phyloP scores from a whole-genome alignment of 2,113 vertebrate species.

The Pelecanoides urinatrix region DNA sequence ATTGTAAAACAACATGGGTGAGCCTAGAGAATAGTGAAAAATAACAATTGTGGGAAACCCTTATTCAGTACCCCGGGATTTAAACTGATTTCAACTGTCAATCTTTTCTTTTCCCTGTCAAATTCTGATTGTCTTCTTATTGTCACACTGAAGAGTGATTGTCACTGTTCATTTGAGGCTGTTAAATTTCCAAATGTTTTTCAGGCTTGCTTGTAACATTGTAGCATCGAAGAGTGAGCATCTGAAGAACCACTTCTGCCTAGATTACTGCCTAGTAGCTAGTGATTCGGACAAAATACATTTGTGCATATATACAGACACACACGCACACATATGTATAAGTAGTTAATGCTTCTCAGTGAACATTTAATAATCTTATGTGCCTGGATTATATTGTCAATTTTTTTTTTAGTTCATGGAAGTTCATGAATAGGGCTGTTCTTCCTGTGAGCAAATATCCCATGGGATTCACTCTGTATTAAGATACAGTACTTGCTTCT shows the following conservation, averaged over 20 bases:
- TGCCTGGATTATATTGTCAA: not conserved
- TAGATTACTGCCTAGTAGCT: not conserved
- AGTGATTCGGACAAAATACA: not conserved
- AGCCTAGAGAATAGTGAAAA: not conserved
- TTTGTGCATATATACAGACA: not conserved
- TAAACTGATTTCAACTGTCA: not conserved
- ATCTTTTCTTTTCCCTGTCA: not conserved
- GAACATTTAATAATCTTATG: not conserved
- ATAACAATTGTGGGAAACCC: not conserved
- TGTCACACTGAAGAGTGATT: not conserved
- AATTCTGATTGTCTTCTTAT: not conserved
- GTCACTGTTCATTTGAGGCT: not conserved
- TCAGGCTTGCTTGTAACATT: not conserved
- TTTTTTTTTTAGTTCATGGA: not conserved
- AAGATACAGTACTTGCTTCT: not conserved
- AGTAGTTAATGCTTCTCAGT: not conserved
- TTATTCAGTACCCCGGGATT: not conserved
- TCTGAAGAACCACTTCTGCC: not conserved
- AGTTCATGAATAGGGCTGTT: not conserved
- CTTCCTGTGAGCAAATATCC: not conserved
- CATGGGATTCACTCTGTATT: not conserved
- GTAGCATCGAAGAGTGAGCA: not conserved
- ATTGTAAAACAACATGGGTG: not conserved
- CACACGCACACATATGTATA: accelerated
- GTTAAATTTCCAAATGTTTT: not conserved